Base-by-base conservation (phyloP, 2,888 invertebrate species). In the Aleiodes alternator region DNA sequence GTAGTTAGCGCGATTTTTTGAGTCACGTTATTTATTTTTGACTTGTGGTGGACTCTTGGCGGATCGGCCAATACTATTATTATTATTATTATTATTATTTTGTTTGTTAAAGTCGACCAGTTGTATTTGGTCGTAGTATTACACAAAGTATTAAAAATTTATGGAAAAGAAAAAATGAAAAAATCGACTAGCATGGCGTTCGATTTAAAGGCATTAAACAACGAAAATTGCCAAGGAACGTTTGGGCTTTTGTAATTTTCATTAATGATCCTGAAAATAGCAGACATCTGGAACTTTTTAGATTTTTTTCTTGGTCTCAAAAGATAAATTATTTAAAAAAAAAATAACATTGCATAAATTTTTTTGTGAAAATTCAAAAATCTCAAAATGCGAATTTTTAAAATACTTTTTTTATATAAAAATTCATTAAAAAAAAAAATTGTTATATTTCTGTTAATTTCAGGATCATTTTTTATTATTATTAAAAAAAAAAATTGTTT, bases 11-110 rank as follows among this genome's bases (percentile, higher is more conserved):
- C 34, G 31, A 68, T 68, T 51, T 64, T 64, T 68, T 53, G 31
- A 68, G 51, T 68, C 68, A 68, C 68, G 29, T 53, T 68, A 68
- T 68, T 68, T 68, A 68, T 68, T 64, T 61, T 68, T 68, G 50
- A 68, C 31, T 68, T 68, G 64, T 48, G 68, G 68, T 68, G 50
- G 31, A 68, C 68, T 51, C 31, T 48, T 64, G 68, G 51, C 68
- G 51, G 51, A 68, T 68, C 51, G 68, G 53, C 68, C 50, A 68
- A 51, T 51, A 8, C n/a, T 68, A 50, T 29, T 14, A 16, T 16
- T n/a, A 14, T 53, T 53, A 23, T 23, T 23, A 23, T 23, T 23
- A 23, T 23, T 23, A 23, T 23, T 23, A 23, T 53, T 53, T 53
- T 16, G 6, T 53, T 53, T 16, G 16, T 53, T 9, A n/a, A 68